phyloP scores from a whole-genome alignment of 2,113 vertebrate species.

The Thunnus thynnus region DNA sequence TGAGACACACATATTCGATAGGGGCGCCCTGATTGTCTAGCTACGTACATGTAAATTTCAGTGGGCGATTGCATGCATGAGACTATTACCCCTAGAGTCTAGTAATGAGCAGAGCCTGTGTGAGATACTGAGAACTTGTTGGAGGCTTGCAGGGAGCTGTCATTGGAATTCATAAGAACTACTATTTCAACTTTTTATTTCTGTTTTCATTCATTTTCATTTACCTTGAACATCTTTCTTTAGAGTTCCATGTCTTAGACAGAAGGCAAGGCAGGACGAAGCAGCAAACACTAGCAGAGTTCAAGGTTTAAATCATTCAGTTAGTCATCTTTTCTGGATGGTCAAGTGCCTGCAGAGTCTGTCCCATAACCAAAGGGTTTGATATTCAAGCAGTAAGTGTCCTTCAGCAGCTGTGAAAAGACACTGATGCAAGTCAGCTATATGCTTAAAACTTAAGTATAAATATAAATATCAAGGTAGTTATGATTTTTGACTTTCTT shows the following conservation, averaged over 20 bases:
- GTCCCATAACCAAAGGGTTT: constrained; percentile 2
- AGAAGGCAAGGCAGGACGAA: neutral
- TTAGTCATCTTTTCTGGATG: neutral
- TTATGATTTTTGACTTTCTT: neutral
- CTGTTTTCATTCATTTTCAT: constrained; percentile 51
- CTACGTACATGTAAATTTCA: too few relatives aligned
- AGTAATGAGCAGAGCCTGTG: too few relatives aligned
- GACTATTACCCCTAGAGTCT: too few relatives aligned
- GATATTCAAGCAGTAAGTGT: neutral
- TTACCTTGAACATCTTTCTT: constrained; percentile 37
- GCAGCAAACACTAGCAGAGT: neutral
- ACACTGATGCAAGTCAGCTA: neutral
- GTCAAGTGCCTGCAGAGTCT: neutral
- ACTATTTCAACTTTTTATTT: constrained; percentile 19
- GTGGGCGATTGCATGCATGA: too few relatives aligned
- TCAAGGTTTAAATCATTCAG: neutral
- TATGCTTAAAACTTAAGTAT: neutral
- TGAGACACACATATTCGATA: too few relatives aligned
- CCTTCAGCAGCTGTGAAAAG: neutral
- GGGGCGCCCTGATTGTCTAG: too few relatives aligned
- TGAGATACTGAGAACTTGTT: constrained; percentile 8
- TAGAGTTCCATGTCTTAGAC: constrained; percentile 9
- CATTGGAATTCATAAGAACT: constrained; percentile 34
- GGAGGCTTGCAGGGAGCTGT: constrained; percentile 19
- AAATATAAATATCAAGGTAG: neutral